Conservation (phyloP, 92 coral and sea anemone species). For the Actinostola sp. region DNA sequence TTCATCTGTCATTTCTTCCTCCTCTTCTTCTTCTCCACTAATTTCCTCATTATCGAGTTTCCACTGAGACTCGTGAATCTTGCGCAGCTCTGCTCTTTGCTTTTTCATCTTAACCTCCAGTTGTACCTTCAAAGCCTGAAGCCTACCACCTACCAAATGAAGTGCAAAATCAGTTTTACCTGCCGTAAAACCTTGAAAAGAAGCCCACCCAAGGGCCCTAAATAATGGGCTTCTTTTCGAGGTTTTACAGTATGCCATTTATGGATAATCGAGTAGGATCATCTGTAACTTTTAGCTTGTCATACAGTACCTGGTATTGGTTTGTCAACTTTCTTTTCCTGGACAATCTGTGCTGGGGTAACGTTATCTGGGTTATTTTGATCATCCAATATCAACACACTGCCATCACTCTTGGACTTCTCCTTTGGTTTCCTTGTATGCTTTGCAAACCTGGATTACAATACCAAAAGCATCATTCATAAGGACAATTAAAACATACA, state of each 20-base stretch:
- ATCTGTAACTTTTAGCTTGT: no score
- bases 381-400: conserved; percentile 1
- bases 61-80: conserved; percentile 85
- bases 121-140: conserved; percentile 74
- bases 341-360: neutral
- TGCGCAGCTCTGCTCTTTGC: conserved; percentile 81
- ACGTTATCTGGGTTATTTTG: neutral
- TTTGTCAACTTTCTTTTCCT: conserved; percentile 24
- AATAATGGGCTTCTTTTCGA: no score
- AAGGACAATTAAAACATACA: no score
- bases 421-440: conserved; percentile 57
- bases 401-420: conserved; percentile 21
- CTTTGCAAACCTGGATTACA: conserved; percentile 71
- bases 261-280: no score
- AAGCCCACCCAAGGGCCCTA: no score
- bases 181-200: neutral
- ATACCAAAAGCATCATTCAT: no score
- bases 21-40: conserved; percentile 94
- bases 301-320: conserved; percentile 20
- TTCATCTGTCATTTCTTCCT: conserved; percentile 79
- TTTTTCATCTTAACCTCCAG: conserved; percentile 81
- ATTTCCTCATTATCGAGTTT: conserved; percentile 92
- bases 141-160: conserved; percentile 53
- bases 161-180: neutral
- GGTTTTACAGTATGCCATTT: no score